Base-by-base conservation (phyloP, 2,113 vertebrate genomes). In the Callithrix jacchus region DNA sequence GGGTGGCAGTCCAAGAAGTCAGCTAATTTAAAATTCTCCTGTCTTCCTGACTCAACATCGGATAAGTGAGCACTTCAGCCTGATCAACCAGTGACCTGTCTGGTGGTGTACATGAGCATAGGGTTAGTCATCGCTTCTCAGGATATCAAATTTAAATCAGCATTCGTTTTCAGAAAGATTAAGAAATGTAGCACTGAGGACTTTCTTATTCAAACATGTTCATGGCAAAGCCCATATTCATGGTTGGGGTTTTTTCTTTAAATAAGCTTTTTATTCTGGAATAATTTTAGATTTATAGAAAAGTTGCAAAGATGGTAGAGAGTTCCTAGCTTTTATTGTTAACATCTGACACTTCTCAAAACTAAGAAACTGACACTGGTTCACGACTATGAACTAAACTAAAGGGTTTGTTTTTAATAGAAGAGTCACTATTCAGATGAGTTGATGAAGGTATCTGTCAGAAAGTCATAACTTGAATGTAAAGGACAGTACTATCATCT, bases 1-100 rank as follows among this genome's bases (percentile, higher is more conserved):
- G 64, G 95, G 96, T 74, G 13, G 96, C 88, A 97, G 98, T 97
- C 98, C 98, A 98, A 98, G 98, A 99, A 99, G 98, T 99, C 99
- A 99, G 99, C 99, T 99, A 99, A 99, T 99, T 99, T 99, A 99
- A 99, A 99, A 99, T 99, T 99, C 99, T 99, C 99, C 99, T 99
- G 98, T 98, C 99, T 99, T 99, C 99, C 98, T 99, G 99, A 99
- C 99, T 99, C 98, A 99, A 99, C 99, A 99, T 99, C 98, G 98
- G 99, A 99, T 99, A 99, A 99, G 99, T 98, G 98, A 98, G 98
- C 98, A 98, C 99, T 98, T 99, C 98, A 98, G 98, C 98, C 99
- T 99, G 99, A 99, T 99, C 99, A 99, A 98, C 98, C 99, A 99
- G 98, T 98, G 99, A 99, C 99, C 99, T 99, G 98, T 98, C 98